Conservation (phyloP, 2,888 invertebrate species). For the Heliconius charithonia region DNA sequence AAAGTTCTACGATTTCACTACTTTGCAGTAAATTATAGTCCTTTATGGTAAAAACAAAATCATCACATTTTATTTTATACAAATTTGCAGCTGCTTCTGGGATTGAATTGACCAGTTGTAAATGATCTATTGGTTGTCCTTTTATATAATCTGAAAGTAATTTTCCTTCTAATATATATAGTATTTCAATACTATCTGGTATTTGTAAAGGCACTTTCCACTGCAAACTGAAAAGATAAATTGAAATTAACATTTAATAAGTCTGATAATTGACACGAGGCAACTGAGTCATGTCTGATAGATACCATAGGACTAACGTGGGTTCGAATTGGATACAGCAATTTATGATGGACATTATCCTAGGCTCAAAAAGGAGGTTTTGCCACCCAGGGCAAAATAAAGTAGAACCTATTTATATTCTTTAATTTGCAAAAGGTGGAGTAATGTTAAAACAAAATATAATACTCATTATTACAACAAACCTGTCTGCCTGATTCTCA, state of each 20-base stretch:
- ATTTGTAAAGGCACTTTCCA: conserved; percentile 57
- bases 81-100: conserved; percentile 63
- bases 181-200: conserved; percentile 59
- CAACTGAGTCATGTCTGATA: neutral
- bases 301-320: no score
- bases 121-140: conserved; percentile 39
- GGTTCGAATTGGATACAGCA: neutral
- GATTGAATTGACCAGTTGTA: conserved; percentile 62
- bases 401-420: no score
- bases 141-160: conserved; percentile 66
- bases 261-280: neutral
- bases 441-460: neutral
- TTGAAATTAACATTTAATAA: neutral
- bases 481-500: conserved; percentile 54
- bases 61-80: conserved; percentile 59
- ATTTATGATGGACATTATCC: neutral
- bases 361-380: neutral
- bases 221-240: conserved; percentile 61
- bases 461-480: conserved; percentile 39
- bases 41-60: conserved; percentile 67
- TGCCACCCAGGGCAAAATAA: neutral
- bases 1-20: conserved; percentile 69
- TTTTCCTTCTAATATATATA: conserved; percentile 73
- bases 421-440: no score
- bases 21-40: conserved; percentile 70